Conservation (phyloP, 2,888 invertebrate genomes). For the Branchipolynoe longqiensis region DNA sequence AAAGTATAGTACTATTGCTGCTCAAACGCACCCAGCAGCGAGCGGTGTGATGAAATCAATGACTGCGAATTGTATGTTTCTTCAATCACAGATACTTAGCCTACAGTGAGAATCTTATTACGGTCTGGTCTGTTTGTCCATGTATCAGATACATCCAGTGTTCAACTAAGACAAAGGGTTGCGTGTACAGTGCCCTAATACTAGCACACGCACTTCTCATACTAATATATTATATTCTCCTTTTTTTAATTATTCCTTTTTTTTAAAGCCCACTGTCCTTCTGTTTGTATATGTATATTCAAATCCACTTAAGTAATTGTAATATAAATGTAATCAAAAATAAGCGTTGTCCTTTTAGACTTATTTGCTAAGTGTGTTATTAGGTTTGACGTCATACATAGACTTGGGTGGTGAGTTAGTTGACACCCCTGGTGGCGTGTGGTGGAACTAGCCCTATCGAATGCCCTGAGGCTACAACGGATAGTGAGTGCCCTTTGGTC, state of each 20-base stretch:
- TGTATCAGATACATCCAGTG: too few relatives aligned
- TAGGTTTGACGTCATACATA: too few relatives aligned
- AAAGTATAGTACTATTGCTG: neutral
- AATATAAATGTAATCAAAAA: constrained; percentile 35
- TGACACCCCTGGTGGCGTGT: too few relatives aligned
- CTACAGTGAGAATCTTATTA: neutral
- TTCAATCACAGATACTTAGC: neutral
- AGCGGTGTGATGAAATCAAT: neutral
- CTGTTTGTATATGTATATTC: neutral
- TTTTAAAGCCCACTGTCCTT: neutral
- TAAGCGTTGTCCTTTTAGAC: neutral
- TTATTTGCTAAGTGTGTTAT: constrained; percentile 8
- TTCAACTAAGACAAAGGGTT: too few relatives aligned
- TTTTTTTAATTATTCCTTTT: neutral
- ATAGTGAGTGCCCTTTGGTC: neutral
- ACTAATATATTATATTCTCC: neutral
- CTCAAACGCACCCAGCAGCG: neutral
- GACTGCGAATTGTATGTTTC: constrained; percentile 32
- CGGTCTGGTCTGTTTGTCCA: neutral
- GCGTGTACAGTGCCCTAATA: too few relatives aligned
- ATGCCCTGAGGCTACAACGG: too few relatives aligned
- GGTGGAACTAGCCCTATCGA: too few relatives aligned
- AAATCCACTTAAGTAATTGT: neutral
- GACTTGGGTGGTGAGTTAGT: too few relatives aligned
- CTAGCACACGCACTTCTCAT: neutral